phyloP scores from a whole-genome alignment of 1,140 invertebrate species.

The Parasteatoda tepidariorum region DNA sequence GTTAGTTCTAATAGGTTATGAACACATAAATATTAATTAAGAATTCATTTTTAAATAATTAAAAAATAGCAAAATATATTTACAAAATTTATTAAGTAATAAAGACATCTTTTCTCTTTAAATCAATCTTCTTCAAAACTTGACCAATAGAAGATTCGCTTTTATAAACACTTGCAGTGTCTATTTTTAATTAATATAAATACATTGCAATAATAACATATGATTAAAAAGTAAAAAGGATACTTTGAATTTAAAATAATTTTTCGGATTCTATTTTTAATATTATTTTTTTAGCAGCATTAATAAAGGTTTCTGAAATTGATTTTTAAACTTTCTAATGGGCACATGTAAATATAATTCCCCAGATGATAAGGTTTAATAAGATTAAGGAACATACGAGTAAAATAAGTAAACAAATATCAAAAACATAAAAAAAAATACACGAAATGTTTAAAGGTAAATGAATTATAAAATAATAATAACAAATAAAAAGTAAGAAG shows the following conservation, averaged over 20 bases:
- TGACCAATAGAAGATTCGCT: conserved; percentile 79
- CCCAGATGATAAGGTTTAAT: too few species aligned
- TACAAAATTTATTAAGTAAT: conserved; percentile 82
- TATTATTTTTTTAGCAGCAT: too few species aligned
- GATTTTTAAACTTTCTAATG: too few species aligned
- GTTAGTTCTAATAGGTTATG: too few species aligned
- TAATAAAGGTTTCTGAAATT: too few species aligned
- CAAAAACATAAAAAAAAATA: background rate
- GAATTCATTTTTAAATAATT: background rate
- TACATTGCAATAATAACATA: too few species aligned
- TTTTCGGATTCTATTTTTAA: too few species aligned
- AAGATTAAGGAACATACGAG: conserved; percentile 60
- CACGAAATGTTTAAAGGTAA: background rate
- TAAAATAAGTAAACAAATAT: background rate
- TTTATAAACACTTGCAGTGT: conserved; percentile 80
- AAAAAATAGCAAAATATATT: too few species aligned
- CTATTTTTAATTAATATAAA: too few species aligned
- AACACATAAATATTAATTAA: background rate
- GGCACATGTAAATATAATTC: too few species aligned
- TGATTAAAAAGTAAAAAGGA: too few species aligned
- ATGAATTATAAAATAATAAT: background rate
- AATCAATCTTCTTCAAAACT: conserved; percentile 74
- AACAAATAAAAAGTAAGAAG: background rate
- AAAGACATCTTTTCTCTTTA: conserved; percentile 79
- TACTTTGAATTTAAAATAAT: too few species aligned